Evolutionary conservation across 2,113 vertebrate species (phyloP).

Genomic region (Sceloporus undulatus): DNA sequence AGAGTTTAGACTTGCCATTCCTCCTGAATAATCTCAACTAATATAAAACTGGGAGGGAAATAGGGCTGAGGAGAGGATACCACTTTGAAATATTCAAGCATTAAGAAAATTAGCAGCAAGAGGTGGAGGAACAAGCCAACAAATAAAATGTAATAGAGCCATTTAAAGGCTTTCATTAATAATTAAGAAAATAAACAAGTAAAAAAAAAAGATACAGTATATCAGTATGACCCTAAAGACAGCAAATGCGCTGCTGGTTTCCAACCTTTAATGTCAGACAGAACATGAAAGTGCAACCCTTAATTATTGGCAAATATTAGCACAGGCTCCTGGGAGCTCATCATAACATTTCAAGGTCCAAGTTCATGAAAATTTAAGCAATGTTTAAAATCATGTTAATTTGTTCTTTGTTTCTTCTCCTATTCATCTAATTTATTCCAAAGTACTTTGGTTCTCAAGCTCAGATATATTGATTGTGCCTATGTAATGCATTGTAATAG

Average conservation of each 20-base stretch:
- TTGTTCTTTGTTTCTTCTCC: constrained; percentile 85
- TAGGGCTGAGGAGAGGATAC: neutral
- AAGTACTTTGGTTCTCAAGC: constrained; percentile 82
- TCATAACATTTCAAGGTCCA: constrained; percentile 86
- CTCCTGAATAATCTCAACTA: constrained; percentile 30
- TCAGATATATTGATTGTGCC: constrained; percentile 80
- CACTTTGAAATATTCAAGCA: constrained; percentile 37
- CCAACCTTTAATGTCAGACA: constrained; percentile 79
- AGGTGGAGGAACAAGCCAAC: constrained; percentile 32
- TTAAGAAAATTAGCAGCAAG: constrained; percentile 29
- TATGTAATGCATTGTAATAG: constrained; percentile 80
- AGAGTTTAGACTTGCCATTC: constrained; percentile 26
- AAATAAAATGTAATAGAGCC: constrained; percentile 42
- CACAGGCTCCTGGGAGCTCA: constrained; percentile 83
- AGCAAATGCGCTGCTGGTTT: constrained; percentile 71
- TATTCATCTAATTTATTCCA: constrained; percentile 84
- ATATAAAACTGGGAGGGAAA: neutral
- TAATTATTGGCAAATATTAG: constrained; percentile 86
- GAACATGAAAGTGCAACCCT: constrained; percentile 83
- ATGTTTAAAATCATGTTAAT: constrained; percentile 87
- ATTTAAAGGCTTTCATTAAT: constrained; percentile 57
- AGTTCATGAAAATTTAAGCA: constrained; percentile 88
- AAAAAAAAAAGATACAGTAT: constrained; percentile 38
- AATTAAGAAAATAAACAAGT: constrained; percentile 66
- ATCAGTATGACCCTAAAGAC: constrained; percentile 67